phyloP scores from a whole-genome alignment of 1,140 invertebrate species.

The Heliconius congener region DNA sequence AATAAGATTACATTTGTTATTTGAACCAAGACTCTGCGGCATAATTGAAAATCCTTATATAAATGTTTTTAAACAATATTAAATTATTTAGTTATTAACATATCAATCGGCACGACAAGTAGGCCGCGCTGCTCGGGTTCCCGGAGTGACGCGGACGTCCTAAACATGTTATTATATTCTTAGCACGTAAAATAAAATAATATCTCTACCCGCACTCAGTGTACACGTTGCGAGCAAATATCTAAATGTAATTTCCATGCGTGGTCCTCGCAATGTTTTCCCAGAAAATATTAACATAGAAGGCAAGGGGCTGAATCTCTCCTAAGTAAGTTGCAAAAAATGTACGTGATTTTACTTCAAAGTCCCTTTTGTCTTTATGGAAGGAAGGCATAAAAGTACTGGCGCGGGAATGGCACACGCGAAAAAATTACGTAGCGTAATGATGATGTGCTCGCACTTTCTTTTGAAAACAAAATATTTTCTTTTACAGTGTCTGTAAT shows the following conservation, averaged over 20 bases:
- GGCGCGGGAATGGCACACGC: slow-evolving; percentile 76
- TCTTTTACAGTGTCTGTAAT: slow-evolving; percentile 73
- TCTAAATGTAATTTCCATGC: slow-evolving; percentile 81
- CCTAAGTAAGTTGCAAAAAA: slow-evolving; percentile 81
- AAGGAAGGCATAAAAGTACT: slow-evolving; percentile 79
- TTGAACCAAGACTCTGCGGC: not conserved
- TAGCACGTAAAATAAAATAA: slow-evolving; percentile 78
- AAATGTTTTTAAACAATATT: slow-evolving; percentile 17
- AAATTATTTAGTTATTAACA: slow-evolving; percentile 69
- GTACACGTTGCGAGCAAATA: slow-evolving; percentile 77
- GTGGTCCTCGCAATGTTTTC: slow-evolving; percentile 79
- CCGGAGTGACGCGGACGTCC: slow-evolving; percentile 57
- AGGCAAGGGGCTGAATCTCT: slow-evolving; percentile 78
- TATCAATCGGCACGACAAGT: slow-evolving; percentile 62
- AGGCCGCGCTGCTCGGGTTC: slow-evolving; percentile 32
- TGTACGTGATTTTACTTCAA: slow-evolving; percentile 82
- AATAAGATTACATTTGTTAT: slow-evolving; percentile 22
- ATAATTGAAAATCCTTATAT: not conserved
- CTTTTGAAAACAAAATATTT: slow-evolving; percentile 75
- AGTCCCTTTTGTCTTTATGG: slow-evolving; percentile 81
- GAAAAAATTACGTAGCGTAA: slow-evolving; percentile 79
- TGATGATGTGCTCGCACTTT: slow-evolving; percentile 78
- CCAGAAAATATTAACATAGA: slow-evolving; percentile 81
- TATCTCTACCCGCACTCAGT: slow-evolving; percentile 73
- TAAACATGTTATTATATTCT: slow-evolving; percentile 79